Evolutionary conservation across 2,888 invertebrate genomes (phyloP).

Genomic region (Himalopsyche anomala): DNA sequence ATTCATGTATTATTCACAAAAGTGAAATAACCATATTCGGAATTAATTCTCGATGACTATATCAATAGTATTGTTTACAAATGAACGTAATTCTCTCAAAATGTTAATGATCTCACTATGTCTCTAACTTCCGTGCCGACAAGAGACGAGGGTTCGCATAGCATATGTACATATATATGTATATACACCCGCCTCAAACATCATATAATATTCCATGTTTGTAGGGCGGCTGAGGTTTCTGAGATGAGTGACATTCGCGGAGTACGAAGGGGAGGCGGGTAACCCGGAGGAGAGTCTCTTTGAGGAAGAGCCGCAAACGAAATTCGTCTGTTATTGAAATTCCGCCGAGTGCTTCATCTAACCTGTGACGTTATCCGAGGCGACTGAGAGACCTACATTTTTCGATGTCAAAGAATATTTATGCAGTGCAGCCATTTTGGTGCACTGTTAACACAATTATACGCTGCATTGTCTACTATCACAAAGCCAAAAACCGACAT

Average conservation of each 20-base stretch:
- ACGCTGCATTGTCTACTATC: background rate
- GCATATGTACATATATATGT: background rate
- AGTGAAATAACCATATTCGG: background rate
- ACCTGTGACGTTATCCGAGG: constrained; percentile 20
- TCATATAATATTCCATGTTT: constrained; percentile 9
- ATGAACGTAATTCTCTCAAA: background rate
- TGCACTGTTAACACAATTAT: background rate
- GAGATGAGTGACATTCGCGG: constrained; percentile 18
- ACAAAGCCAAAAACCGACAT: background rate
- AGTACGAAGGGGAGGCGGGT: background rate
- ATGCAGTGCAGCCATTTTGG: background rate
- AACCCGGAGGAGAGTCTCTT: constrained; percentile 2
- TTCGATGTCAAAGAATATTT: background rate
- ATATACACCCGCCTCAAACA: background rate
- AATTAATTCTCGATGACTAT: background rate
- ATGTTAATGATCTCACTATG: background rate
- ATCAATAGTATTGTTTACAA: background rate
- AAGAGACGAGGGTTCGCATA: background rate
- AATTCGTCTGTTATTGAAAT: constrained; percentile 61
- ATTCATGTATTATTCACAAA: too few species aligned
- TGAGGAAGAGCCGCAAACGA: constrained; percentile 49
- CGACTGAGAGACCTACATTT: background rate
- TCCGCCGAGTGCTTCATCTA: constrained; percentile 45
- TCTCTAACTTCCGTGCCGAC: background rate
- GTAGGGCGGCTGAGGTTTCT: background rate